Percentiles rank a stretch among this genome's conserved stretches.
Evolutionary conservation across 2,888 invertebrate species (phyloP).

Genomic region (Euplagia quadripunctaria): DNA sequence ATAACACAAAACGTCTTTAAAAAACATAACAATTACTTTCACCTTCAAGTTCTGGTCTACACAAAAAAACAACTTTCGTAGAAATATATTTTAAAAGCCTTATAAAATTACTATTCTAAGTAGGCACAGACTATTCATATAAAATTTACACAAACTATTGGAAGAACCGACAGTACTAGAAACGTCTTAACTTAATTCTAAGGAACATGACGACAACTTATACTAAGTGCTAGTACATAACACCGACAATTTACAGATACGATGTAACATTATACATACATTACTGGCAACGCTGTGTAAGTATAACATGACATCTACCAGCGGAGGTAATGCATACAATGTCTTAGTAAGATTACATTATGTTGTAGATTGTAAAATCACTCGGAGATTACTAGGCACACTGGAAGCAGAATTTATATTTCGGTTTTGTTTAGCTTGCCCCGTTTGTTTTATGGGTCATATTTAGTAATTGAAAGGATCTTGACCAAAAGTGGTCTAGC

Average conservation of each 20-base stretch:
- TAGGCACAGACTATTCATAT: neutral
- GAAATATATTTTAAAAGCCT: neutral
- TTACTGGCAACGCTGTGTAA: neutral
- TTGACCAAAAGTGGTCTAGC: too few species aligned
- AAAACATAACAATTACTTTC: neutral
- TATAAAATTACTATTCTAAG: neutral
- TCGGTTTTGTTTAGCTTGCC: too few species aligned
- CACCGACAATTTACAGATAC: conserved; percentile 7
- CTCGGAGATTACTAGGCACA: too few species aligned
- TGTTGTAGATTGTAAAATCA: neutral
- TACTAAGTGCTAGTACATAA: conserved; percentile 17
- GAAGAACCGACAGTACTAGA: neutral
- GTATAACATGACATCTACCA: conserved; percentile 4
- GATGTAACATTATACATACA: conserved; percentile 5
- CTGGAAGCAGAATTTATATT: too few species aligned
- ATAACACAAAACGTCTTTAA: neutral
- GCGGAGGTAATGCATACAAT: conserved; percentile 1
- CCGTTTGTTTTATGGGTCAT: too few species aligned
- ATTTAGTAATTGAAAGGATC: too few species aligned
- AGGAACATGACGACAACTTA: conserved; percentile 12
- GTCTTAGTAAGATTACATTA: neutral
- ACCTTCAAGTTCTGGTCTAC: neutral
- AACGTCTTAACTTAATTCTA: conserved; percentile 14
- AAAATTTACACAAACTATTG: conserved; percentile 3
- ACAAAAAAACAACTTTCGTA: too few species aligned